Base-by-base conservation (phyloP, 2,797 vertebrate genomes). In the Crossoptilon crossoptilon region DNA sequence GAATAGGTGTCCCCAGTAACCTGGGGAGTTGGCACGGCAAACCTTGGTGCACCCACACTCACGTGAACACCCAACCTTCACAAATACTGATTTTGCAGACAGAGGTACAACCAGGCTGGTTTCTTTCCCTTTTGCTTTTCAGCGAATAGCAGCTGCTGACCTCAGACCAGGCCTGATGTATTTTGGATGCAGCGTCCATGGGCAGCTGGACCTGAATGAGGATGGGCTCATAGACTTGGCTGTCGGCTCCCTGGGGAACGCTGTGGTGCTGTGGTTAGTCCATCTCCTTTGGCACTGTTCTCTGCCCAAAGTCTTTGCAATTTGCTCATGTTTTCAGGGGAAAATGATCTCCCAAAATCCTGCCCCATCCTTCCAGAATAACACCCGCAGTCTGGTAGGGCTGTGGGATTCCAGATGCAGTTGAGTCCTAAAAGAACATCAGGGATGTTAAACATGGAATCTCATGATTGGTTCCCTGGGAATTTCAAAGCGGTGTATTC, bases 181-280 rank as follows among this genome's bases (percentile, higher is more conserved):
- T 92, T 99, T 99, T 46, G 99, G 99, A 39, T 98, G 98, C 96
- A 99, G 98, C 67, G 98, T 99, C 94, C 99, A 99, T 0, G 99
- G 99, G 26, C 98, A 97, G 46, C 97, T 99, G 98, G 99, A 99
- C 93, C 98, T 99, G 97, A 99, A 99, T 2, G 98, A 98, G 10
- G 99, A 99, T 0, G 98, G 98, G 14, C 98, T 99, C 5, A 97
- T 99, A 43, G 99, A 99, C 95, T 82, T 99, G 95, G 98, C 99
- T 4, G 98, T 99, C 3, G 99, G 99, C 39, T 99, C 99, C 1
- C 98, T 99, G 9, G 99, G 99, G 51, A 98, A 97, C 3, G 99
- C 98, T 2, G 98, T 99, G 91, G 97, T 99, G 44, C 96, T 99
- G 24, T 99, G 99, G 99, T 99, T 63, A 70, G 99, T 98, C 67